Conservation (phyloP, 2,113 vertebrate genomes). For the Desmodus rotundus region DNA sequence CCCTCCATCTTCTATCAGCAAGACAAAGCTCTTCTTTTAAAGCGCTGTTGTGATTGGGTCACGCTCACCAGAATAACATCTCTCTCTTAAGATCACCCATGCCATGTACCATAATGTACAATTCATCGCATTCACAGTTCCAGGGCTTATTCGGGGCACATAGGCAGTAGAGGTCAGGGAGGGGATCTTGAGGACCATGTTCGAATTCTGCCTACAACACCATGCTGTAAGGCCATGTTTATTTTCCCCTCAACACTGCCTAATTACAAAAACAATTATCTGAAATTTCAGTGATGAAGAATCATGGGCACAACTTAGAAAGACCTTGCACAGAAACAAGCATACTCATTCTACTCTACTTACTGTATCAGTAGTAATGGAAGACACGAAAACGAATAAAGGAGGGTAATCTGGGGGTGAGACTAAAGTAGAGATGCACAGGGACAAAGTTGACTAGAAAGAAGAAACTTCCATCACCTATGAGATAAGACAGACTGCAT, state of each 20-base stretch:
- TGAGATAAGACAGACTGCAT: background rate
- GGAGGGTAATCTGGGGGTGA: background rate
- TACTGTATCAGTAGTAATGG: background rate
- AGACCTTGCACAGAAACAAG: background rate
- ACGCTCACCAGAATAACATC: background rate
- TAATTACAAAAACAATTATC: background rate
- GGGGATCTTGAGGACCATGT: background rate
- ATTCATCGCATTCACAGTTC: background rate
- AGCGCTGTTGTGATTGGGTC: background rate
- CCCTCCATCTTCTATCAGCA: background rate
- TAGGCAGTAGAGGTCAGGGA: fast-evolving
- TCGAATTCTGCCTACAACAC: background rate
- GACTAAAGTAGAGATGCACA: background rate
- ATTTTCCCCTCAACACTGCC: background rate
- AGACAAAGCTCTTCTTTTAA: background rate
- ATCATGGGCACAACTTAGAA: background rate
- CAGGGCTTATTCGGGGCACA: background rate
- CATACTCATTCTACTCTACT: background rate
- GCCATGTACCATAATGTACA: background rate
- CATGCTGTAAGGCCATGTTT: background rate
- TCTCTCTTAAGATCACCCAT: background rate
- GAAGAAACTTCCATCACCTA: background rate
- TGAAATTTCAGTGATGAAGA: background rate
- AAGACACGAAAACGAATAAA: background rate
- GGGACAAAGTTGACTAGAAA: background rate